phyloP scores from a whole-genome alignment of 2,888 invertebrate genomes.

The Atherix ibis region DNA sequence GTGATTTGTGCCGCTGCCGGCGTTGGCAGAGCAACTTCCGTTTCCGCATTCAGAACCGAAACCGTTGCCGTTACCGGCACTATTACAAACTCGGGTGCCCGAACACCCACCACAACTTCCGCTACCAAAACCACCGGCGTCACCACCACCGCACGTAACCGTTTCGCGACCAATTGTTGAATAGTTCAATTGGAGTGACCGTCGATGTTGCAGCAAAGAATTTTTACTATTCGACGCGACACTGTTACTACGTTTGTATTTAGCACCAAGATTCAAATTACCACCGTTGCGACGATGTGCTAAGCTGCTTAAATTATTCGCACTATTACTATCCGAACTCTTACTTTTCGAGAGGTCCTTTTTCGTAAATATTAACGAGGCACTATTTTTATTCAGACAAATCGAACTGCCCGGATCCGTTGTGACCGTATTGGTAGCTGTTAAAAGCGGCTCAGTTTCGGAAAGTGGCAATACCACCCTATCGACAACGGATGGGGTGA shows the following conservation, averaged over 20 bases:
- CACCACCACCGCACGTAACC: background rate
- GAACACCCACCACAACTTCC: no score
- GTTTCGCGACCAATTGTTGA: background rate
- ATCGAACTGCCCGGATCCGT: conserved; percentile 25
- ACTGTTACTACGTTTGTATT: background rate
- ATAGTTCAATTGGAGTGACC: background rate
- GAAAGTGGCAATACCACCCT: conserved; percentile 22
- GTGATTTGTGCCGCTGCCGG: conserved; percentile 13
- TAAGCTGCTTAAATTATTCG: conserved; percentile 4
- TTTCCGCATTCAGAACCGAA: conserved; percentile 11
- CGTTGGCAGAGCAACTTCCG: conserved; percentile 23
- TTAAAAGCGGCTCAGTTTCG: conserved; percentile 28
- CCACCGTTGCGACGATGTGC: no score
- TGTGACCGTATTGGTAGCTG: conserved; percentile 24
- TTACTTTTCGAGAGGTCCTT: conserved; percentile 19
- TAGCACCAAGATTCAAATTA: conserved; percentile 7
- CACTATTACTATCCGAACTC: conserved; percentile 3
- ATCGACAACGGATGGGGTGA: no score
- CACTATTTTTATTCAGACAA: conserved; percentile 27
- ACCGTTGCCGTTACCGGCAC: background rate
- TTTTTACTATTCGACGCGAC: background rate
- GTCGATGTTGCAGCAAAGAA: no score
- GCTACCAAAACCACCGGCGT: background rate
- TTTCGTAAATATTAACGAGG: conserved; percentile 29
- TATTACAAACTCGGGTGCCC: no score